Evolutionary conservation across 1,140 invertebrate genomes (phyloP).

Genomic region (Ditylenchus dipsaci): DNA sequence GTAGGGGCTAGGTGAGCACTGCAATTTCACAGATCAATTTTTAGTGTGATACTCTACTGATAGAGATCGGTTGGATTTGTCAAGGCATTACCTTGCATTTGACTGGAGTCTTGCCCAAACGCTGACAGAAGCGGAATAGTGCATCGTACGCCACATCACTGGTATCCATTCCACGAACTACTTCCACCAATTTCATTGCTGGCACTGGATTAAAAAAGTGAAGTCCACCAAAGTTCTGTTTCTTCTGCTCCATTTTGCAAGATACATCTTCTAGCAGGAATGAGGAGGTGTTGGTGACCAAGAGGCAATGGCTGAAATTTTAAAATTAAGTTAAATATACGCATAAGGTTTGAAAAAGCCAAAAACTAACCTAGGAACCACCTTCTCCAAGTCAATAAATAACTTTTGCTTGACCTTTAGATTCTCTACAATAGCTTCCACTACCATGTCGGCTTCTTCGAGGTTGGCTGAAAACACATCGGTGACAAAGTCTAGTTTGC

Average conservation of each 20-base stretch:
- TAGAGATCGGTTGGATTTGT: too few species aligned
- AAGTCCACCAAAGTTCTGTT: conserved; percentile 71
- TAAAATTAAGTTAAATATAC: background rate
- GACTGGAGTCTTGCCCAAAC: conserved; percentile 62
- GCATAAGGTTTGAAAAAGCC: conserved; percentile 6
- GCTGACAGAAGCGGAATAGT: conserved; percentile 73
- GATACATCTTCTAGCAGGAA: conserved; percentile 77
- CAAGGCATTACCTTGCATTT: conserved; percentile 59
- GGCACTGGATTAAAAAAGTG: conserved; percentile 91
- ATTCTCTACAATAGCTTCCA: conserved; percentile 55
- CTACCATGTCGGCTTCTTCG: conserved; percentile 44
- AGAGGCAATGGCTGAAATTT: conserved; percentile 59
- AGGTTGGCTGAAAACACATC: conserved; percentile 33
- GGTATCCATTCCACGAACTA: conserved; percentile 61
- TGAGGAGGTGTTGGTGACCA: conserved; percentile 83
- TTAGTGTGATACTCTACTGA: too few species aligned
- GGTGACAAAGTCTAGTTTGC: conserved; percentile 28
- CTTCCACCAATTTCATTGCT: conserved; percentile 81
- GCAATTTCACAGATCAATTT: too few species aligned
- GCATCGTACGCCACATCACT: conserved; percentile 71
- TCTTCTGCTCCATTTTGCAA: conserved; percentile 60
- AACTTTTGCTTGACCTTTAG: conserved; percentile 49
- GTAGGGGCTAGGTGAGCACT: too few species aligned
- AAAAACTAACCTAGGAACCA: conserved; percentile 20
- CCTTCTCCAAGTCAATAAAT: conserved; percentile 21